These are phyloP conservation scores for Drosophila teissieri DNA, from an alignment of 1,140 invertebrate genomes.

Conservation along the genomic window DNA sequence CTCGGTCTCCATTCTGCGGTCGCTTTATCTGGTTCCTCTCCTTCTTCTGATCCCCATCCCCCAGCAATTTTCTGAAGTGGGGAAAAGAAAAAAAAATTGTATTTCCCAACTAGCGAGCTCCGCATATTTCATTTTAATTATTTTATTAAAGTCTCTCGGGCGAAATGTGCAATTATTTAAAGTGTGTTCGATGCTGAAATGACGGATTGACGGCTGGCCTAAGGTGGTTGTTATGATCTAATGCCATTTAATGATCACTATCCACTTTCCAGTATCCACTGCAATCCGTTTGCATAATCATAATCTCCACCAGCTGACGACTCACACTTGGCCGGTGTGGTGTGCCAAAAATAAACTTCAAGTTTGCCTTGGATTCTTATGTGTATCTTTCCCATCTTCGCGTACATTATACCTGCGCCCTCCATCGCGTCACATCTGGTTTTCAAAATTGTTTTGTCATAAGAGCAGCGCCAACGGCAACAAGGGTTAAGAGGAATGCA, in stretches of 20 bases:
- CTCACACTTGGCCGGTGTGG: background rate
- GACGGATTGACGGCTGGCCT: conserved; percentile 18
- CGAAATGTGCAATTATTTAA: conserved; percentile 72
- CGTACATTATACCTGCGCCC: conserved; percentile 1
- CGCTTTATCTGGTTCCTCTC: conserved; percentile 12
- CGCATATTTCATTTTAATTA: conserved; percentile 77
- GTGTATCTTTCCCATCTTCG: conserved; percentile 3
- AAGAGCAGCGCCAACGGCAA: conserved; percentile 28
- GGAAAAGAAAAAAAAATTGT: conserved; percentile 19
- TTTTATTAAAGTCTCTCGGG: conserved; percentile 68
- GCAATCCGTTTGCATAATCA: conserved; percentile 42
- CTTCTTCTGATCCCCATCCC: conserved; percentile 1
- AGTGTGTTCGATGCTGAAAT: conserved; percentile 62
- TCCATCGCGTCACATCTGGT: conserved; percentile 34
- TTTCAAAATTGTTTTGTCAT: conserved; percentile 60
- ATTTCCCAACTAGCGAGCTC: conserved; percentile 39
- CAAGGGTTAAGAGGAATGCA: conserved; percentile 43
- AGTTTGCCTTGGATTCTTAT: conserved; percentile 33
- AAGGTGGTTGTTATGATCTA: conserved; percentile 40
- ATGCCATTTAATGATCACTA: conserved; percentile 47
- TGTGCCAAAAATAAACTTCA: conserved; percentile 21
- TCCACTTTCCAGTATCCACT: conserved; percentile 5
- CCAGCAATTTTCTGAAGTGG: conserved; percentile 53
- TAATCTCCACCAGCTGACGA: conserved; percentile 16
- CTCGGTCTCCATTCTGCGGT: conserved; percentile 49